Base-by-base conservation (phyloP, 2,113 vertebrate species). In the Elachura formosa region DNA sequence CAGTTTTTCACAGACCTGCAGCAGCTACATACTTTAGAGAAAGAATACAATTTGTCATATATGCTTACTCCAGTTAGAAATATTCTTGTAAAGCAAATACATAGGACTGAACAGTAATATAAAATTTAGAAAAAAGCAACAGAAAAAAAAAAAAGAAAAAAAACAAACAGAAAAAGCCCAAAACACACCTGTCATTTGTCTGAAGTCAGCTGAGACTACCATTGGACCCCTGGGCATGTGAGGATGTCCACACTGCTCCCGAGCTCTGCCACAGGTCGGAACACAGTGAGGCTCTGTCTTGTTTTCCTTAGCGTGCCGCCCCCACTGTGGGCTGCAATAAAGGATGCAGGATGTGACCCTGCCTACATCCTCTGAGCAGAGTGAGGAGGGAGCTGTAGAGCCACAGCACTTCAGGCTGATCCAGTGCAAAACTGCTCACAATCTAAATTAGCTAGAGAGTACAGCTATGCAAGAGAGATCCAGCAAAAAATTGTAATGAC, bases 291-390 rank as follows among this genome's bases (percentile, higher is more conserved):
- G 8, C 34, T 58, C 66, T 16, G 3, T 34, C 18, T 40, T 43
- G 12, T 52, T 61, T 54, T 4, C n/a, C 59, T 69, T 46, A 38
- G 41, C 16, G n/a, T 5, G 1, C 58, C 51, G 40, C 49, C 8
- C 22, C 38, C 0, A 0, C 20, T 5, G 38, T 2, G 11, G 36
- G 36, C 66, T 59, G 22, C 0, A 0, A 22, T 20, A 24, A 43
- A 34, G 45, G 14, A 12, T 0, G 2, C 46, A 31, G 87, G 68
- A 52, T 66, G 51, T 45, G 46, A 80, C 71, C 38, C 45, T 84
- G 61, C 48, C 62, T 5, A 1, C 4, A 3, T 55, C 28, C 48
- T 15, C 59, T 9, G 33, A 76, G 45, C 6, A 1, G 16, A 12
- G 34, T 23, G 48, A 54, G 66, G 49, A 86, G 71, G n/a, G n/a